These are phyloP conservation scores for Thomomys bottae DNA, from an alignment of 2,113 vertebrate species.

Conservation along the genomic window DNA sequence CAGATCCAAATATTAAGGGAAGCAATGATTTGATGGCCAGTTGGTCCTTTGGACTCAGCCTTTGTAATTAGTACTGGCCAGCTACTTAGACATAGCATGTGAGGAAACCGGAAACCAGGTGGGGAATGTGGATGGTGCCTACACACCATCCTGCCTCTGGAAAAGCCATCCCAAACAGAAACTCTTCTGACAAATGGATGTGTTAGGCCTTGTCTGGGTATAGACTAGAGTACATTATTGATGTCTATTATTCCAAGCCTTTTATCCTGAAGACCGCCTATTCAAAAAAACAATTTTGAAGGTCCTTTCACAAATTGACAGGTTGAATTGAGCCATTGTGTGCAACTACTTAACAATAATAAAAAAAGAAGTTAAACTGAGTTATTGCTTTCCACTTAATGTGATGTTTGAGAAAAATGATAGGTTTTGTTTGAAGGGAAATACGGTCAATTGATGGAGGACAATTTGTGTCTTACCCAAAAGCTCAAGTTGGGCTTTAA, in stretches of 20 bases:
- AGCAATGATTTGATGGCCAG: neutral
- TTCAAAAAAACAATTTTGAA: constrained; percentile 50
- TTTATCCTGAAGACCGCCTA: constrained; percentile 15
- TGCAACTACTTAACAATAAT: no score
- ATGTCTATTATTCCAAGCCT: neutral
- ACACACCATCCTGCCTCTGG: neutral
- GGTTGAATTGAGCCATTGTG: no score
- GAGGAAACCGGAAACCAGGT: neutral
- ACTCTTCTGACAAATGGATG: neutral
- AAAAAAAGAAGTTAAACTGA: neutral
- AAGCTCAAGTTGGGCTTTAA: neutral
- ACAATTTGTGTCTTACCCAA: neutral
- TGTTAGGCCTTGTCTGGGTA: neutral
- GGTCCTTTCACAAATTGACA: constrained; percentile 41
- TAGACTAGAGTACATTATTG: neutral
- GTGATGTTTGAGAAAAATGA: neutral
- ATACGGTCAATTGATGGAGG: neutral
- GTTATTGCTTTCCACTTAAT: neutral
- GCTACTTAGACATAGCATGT: neutral
- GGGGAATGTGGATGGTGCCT: neutral
- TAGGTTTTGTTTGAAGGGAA: neutral
- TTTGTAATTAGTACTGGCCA: neutral
- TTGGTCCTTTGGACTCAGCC: neutral
- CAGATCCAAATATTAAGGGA: neutral
- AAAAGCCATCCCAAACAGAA: neutral